phyloP scores from a whole-genome alignment of 2,888 invertebrate genomes.

The Sarcophaga variegata region DNA sequence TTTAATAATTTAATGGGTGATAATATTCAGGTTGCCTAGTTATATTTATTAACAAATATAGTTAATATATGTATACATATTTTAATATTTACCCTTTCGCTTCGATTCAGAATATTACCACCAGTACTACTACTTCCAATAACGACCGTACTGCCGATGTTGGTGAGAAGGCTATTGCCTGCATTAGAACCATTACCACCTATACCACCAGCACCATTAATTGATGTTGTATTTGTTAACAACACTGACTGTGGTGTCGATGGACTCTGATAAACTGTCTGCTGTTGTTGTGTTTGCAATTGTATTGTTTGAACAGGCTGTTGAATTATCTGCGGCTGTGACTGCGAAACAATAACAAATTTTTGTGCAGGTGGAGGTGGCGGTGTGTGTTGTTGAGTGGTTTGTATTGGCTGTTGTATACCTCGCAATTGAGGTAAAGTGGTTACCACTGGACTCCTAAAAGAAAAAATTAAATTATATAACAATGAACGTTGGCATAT shows the following conservation, averaged over 20 bases:
- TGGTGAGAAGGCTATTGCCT: constrained; percentile 44
- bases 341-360: constrained; percentile 79
- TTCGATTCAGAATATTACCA: constrained; percentile 65
- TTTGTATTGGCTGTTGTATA: constrained; percentile 74
- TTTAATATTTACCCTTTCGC: constrained; percentile 69
- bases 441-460: constrained; percentile 78
- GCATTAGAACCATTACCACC: constrained; percentile 56
- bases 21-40: too few relatives aligned
- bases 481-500: not conserved
- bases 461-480: not conserved
- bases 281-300: constrained; percentile 60
- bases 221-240: constrained; percentile 61
- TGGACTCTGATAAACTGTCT: constrained; percentile 73
- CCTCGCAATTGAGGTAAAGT: constrained; percentile 77
- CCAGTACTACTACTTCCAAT: constrained; percentile 53
- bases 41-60: too few relatives aligned
- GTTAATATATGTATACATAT: not conserved
- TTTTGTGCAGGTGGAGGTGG: constrained; percentile 73
- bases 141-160: constrained; percentile 63
- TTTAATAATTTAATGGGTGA: too few relatives aligned
- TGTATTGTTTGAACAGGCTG: constrained; percentile 71
- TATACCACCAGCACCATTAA: constrained; percentile 60
- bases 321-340: constrained; percentile 68
- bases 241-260: constrained; percentile 74
- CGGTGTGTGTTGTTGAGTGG: constrained; percentile 56